phyloP scores from a whole-genome alignment of 1,140 invertebrate genomes.

The Armadillidium nasatum region DNA sequence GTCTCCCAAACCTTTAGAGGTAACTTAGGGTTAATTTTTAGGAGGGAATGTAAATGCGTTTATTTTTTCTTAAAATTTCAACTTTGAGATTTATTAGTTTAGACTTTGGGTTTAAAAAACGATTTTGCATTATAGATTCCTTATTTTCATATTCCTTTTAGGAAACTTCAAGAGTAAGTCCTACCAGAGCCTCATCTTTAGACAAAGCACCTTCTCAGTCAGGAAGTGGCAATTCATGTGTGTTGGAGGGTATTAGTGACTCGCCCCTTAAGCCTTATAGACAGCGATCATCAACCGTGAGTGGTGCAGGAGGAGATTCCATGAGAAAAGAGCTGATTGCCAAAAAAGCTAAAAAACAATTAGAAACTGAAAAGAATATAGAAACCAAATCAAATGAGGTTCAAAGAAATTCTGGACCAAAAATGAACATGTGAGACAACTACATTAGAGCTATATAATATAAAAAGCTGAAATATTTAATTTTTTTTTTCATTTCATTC shows the following conservation, averaged over 20 bases:
- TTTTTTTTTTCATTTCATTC: too few relatives aligned
- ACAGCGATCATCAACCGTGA: conserved; percentile 34
- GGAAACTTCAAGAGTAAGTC: conserved; percentile 3
- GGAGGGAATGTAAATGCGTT: too few relatives aligned
- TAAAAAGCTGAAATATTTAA: too few relatives aligned
- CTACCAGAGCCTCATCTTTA: too few relatives aligned
- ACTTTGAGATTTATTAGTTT: too few relatives aligned
- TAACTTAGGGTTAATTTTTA: not conserved
- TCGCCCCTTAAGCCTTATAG: conserved; percentile 36
- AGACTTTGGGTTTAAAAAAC: too few relatives aligned
- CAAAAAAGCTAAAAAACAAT: conserved; percentile 50
- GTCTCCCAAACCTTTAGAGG: not conserved
- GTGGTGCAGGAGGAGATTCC: conserved; percentile 43
- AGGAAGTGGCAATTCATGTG: not conserved
- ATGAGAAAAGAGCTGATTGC: conserved; percentile 46
- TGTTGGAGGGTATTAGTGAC: conserved; percentile 29
- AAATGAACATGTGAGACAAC: conserved; percentile 33
- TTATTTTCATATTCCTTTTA: not conserved
- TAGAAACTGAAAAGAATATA: conserved; percentile 24
- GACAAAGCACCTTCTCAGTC: conserved; percentile 4
- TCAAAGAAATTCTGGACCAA: conserved; percentile 23
- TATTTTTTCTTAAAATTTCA: too few relatives aligned
- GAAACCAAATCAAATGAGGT: not conserved
- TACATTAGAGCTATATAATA: too few relatives aligned
- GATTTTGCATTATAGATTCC: not conserved